Conservation (phyloP, 2,797 vertebrate species). For the Oreochromis mossambicus region DNA sequence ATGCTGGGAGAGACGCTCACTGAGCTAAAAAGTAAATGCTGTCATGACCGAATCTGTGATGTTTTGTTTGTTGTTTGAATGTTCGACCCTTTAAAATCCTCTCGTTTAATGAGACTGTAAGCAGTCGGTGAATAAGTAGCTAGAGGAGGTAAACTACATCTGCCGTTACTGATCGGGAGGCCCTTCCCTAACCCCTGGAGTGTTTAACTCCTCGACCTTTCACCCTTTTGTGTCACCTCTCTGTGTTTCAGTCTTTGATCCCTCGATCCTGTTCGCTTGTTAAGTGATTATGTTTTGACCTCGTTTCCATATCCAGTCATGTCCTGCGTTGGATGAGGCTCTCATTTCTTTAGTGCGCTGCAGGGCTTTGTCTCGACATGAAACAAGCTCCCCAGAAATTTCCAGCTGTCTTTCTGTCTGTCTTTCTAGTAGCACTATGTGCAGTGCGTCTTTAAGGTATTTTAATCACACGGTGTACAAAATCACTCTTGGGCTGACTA, state of each 20-base stretch:
- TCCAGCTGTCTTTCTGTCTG: not conserved
- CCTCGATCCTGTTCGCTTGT: not conserved
- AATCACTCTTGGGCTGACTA: not conserved
- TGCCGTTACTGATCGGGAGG: rapidly evolving
- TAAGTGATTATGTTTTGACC: not conserved
- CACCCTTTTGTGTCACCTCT: not conserved
- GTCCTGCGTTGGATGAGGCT: not conserved
- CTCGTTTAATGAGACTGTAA: rapidly evolving
- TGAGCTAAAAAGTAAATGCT: slow-evolving; percentile 86
- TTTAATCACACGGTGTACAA: not conserved
- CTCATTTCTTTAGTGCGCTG: rapidly evolving
- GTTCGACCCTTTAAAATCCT: not conserved
- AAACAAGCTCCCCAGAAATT: rapidly evolving
- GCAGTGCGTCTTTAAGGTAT: not conserved
- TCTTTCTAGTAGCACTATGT: not conserved
- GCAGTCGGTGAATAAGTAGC: not conserved
- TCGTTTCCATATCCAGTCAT: rapidly evolving
- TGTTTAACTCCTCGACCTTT: not conserved
- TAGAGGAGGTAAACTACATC: not conserved
- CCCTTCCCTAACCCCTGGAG: not conserved
- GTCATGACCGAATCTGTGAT: not conserved
- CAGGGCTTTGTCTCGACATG: not conserved
- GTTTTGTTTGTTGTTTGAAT: not conserved
- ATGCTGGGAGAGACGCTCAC: slow-evolving; percentile 90
- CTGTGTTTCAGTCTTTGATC: not conserved